Conservation (phyloP, 2,888 invertebrate genomes). For the Autographa gamma region DNA sequence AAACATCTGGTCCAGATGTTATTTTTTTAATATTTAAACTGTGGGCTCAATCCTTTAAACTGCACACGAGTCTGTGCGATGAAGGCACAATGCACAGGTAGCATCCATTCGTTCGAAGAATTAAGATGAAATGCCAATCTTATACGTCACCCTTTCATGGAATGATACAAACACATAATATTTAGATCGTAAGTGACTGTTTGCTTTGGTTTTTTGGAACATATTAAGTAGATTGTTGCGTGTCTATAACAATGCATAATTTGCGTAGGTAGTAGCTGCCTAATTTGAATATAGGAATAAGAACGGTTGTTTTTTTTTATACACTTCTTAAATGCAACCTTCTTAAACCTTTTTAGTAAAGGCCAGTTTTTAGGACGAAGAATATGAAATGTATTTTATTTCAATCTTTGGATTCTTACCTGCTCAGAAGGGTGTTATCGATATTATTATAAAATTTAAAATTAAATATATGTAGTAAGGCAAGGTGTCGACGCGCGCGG, state of each 20-base stretch:
- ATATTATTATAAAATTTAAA: not conserved
- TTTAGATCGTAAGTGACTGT: not conserved
- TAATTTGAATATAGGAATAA: no score
- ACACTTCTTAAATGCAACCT: no score
- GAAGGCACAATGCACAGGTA: no score
- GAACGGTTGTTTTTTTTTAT: no score
- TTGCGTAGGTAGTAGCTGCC: not conserved
- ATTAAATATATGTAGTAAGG: not conserved
- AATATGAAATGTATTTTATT: no score
- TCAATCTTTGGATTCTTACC: no score
- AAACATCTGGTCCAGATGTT: not conserved
- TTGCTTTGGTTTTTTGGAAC: not conserved
- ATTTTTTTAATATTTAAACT: no score
- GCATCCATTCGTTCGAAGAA: not conserved
- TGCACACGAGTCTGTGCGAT: not conserved
- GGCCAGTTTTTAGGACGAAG: no score
- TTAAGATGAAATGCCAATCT: not conserved
- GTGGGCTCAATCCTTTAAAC: not conserved
- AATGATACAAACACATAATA: not conserved
- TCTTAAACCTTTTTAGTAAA: no score
- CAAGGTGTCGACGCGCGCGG: not conserved
- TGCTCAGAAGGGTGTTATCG: no score
- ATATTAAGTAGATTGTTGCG: not conserved
- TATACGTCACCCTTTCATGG: not conserved
- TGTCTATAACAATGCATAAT: not conserved